Evolutionary conservation across 2,113 vertebrate species (phyloP).

Genomic region (Peromyscus maniculatus): DNA sequence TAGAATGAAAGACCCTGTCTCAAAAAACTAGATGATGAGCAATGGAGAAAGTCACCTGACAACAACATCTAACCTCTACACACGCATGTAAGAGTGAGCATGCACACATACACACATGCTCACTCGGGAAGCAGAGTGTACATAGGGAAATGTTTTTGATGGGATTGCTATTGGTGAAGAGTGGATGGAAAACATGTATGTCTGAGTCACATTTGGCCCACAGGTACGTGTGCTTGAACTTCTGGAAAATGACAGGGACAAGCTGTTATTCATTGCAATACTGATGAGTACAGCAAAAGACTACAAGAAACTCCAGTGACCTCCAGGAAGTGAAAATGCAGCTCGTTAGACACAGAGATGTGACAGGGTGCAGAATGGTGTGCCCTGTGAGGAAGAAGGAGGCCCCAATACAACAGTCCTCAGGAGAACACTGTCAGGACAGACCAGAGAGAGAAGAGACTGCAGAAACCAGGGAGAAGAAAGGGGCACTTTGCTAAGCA

Average conservation of each 20-base stretch:
- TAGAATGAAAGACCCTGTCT: not conserved
- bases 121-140: no score
- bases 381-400: not conserved
- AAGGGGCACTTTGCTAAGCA: not conserved
- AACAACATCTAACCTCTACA: not conserved
- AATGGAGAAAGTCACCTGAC: not conserved
- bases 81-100: not conserved
- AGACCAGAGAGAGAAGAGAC: not conserved
- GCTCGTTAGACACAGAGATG: not conserved
- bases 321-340: not conserved
- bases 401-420: not conserved
- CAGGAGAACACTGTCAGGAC: not conserved
- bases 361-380: not conserved
- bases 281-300: not conserved
- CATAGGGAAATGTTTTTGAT: not conserved
- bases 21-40: not conserved
- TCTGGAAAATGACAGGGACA: not conserved
- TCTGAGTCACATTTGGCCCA: not conserved
- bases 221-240: not conserved
- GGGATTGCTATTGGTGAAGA: not conserved
- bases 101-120: not conserved
- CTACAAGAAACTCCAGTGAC: not conserved
- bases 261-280: not conserved
- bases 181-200: not conserved
- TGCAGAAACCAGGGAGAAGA: not conserved